Percentiles rank a stretch among this genome's conserved stretches.
phyloP scores from a whole-genome alignment of 1,140 invertebrate genomes.

The Acromyrmex echinatior region DNA sequence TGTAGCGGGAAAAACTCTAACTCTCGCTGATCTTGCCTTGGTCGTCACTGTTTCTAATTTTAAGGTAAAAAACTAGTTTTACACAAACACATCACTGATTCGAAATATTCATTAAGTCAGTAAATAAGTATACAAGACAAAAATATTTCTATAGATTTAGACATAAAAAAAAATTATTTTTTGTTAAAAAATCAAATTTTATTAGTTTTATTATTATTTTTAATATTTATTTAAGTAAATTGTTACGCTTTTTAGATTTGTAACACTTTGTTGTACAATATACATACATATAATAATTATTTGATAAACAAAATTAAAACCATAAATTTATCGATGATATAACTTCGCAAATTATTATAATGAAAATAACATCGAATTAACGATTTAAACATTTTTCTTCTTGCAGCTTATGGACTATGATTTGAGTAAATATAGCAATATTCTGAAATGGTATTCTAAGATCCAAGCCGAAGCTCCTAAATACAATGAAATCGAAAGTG shows the following conservation, averaged over 20 bases:
- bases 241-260: background rate
- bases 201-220: background rate
- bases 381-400: constrained; percentile 19
- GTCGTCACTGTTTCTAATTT: constrained; percentile 89
- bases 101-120: background rate
- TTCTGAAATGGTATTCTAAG: constrained; percentile 90
- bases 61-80: constrained; percentile 85
- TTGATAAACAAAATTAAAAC: background rate
- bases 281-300: background rate
- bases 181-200: background rate
- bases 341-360: background rate
- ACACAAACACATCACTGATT: background rate
- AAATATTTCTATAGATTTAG: background rate
- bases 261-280: background rate
- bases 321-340: background rate
- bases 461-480: constrained; percentile 90
- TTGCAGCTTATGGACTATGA: constrained; percentile 87
- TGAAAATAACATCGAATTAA: background rate
- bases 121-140: background rate
- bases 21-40: constrained; percentile 92
- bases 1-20: constrained; percentile 90
- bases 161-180: too few relatives aligned
- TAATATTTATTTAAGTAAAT: background rate
- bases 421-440: constrained; percentile 89
- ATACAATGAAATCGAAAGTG: constrained; percentile 90